These are phyloP conservation scores for Diacarnus erythraeanus DNA, from an alignment of 37 sponge, comb jelly and placozoan genomes.

Conservation along the genomic window DNA sequence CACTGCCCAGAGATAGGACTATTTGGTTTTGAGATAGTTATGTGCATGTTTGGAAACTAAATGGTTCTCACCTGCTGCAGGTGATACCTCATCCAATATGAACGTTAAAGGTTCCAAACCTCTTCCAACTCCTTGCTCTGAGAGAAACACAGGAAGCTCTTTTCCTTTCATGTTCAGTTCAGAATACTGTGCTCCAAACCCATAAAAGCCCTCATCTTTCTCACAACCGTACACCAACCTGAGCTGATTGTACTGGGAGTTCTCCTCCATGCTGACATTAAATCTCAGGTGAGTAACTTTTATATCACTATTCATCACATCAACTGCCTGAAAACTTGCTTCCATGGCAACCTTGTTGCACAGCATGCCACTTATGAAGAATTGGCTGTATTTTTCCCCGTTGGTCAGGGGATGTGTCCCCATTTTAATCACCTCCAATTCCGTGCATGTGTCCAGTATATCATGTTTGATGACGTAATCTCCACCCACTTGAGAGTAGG, in stretches of 20 bases:
- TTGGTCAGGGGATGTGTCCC: not conserved
- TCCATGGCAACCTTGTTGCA: constrained; percentile 30
- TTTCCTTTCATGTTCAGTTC: constrained; percentile 67
- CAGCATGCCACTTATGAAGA: constrained; percentile 33
- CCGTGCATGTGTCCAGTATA: constrained; percentile 7
- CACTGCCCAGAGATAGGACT: not conserved
- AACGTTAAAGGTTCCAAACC: constrained; percentile 65
- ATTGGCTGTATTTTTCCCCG: not conserved
- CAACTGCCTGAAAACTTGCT: constrained; percentile 38
- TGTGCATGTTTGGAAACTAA: not conserved
- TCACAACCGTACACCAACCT: constrained; percentile 54
- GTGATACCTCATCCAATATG: constrained; percentile 49
- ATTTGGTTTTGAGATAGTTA: not conserved
- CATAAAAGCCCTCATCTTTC: constrained; percentile 69
- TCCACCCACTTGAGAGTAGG: constrained; percentile 39
- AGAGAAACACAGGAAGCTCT: constrained; percentile 66
- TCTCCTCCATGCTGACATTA: not conserved
- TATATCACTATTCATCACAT: constrained; percentile 1
- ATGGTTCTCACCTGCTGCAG: constrained; percentile 47
- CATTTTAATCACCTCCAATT: not conserved
- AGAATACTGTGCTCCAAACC: constrained; percentile 81
- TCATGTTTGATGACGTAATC: constrained; percentile 14
- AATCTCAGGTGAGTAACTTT: not conserved
- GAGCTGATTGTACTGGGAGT: constrained; percentile 48
- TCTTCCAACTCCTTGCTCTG: constrained; percentile 83